phyloP scores from a whole-genome alignment of 2,888 invertebrate species.

The Lysandra coridon region DNA sequence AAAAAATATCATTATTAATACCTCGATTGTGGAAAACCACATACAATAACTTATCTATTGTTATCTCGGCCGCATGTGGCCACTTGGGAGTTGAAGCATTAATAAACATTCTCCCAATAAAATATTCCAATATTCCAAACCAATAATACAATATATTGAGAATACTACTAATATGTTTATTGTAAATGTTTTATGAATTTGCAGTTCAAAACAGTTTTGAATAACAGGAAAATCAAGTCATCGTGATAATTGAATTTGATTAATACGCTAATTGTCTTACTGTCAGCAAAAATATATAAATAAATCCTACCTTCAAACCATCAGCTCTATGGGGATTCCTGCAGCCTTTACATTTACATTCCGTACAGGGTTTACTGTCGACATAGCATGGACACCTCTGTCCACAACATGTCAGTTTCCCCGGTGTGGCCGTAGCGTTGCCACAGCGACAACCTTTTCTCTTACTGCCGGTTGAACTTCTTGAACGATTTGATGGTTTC shows the following conservation, averaged over 20 bases:
- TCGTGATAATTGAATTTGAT: background rate
- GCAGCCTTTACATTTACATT: conserved; percentile 95
- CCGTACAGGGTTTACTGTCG: conserved; percentile 92
- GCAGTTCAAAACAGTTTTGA: background rate
- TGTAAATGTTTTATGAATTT: background rate
- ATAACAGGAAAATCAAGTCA: background rate
- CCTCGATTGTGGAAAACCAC: too few relatives aligned
- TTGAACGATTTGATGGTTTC: conserved; percentile 71
- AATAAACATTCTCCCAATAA: too few relatives aligned
- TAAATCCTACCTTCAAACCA: conserved; percentile 84
- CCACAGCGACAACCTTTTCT: conserved; percentile 94
- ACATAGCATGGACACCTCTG: conserved; percentile 97
- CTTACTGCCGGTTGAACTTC: conserved; percentile 72
- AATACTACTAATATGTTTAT: background rate
- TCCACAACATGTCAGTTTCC: conserved; percentile 95
- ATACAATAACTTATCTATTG: too few relatives aligned
- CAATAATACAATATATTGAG: too few relatives aligned
- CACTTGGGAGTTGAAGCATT: too few relatives aligned
- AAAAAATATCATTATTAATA: too few relatives aligned
- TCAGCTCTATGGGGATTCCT: conserved; percentile 93
- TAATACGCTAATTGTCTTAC: background rate
- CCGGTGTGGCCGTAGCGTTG: conserved; percentile 92
- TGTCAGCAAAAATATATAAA: background rate
- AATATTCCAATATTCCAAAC: too few relatives aligned
- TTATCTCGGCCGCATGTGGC: too few relatives aligned